Base-by-base conservation (phyloP, 53 echinoderm and acorn worm species). In the Zoroaster sp. region DNA sequence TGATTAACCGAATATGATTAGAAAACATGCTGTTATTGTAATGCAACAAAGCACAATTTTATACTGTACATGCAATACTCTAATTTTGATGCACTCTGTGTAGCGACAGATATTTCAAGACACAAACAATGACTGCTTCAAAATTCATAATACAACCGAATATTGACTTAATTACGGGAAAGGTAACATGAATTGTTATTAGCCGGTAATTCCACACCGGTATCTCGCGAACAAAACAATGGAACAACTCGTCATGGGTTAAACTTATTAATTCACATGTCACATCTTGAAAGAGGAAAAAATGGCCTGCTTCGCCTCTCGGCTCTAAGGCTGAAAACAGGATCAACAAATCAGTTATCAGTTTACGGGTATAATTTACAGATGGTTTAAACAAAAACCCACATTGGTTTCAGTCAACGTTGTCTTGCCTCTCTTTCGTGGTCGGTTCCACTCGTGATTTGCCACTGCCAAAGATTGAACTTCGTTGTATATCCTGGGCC, bases 391-490 rank as follows among this genome's bases (percentile, higher is more conserved):
- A n/a, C 71, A 23, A 35, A n/a, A 36, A 69, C 15, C 71, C 30
- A n/a, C 15, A 71, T 20, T 72, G 4, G 5, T 42, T 14, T 51
- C 40, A 17, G 14, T n/a, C n/a, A n/a, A n/a, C n/a, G n/a, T 70
- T 47, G 8, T 28, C 28, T 28, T 0, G 41, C 35, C 31, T 47
- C 10, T 18, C n/a, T 30, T 71, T 80, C 80, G 21, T 20, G 15
- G 7, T 17, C 14, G 21, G 33, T 13, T 94, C 94, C 2, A 94
- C 94, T 0, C 98, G 81, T 1, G 98, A 96, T 77, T 93, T 98
- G 8, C 98, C 98, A 0, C 91, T 93, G 12, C 98, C 98, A 49
- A 98, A 98, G 69, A 98, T 98, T 47, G 91, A 73, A 9, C 86
- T 88, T 43, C 95, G 86, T 53, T 88, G 86, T 28, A 88, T 32